These are phyloP conservation scores for Pardalotus punctatus DNA, from an alignment of 2,113 vertebrate species.

Conservation along the genomic window DNA sequence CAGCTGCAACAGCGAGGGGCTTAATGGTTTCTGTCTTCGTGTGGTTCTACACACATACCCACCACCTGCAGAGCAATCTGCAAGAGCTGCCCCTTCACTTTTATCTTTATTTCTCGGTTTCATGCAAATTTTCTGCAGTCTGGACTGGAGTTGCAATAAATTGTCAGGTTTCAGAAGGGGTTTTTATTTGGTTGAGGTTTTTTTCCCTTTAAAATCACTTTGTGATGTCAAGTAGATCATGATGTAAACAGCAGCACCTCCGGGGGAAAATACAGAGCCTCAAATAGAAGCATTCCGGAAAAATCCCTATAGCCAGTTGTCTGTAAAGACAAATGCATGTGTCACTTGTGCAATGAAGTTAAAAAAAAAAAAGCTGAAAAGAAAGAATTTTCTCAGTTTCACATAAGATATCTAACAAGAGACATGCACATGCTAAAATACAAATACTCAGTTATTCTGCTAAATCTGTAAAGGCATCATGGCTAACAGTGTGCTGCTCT, in stretches of 20 bases:
- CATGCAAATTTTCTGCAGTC: neutral
- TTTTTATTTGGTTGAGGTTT: neutral
- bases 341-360: neutral
- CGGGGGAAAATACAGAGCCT: neutral
- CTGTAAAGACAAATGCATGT: neutral
- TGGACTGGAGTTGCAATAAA: neutral
- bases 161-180: neutral
- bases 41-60: neutral
- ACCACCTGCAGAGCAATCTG: neutral
- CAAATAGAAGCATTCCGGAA: neutral
- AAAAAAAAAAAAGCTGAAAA: neutral
- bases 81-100: neutral
- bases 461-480: neutral
- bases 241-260: neutral
- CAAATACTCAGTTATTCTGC: neutral
- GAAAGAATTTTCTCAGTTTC: neutral
- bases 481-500: neutral
- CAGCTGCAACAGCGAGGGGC: neutral
- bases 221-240: neutral
- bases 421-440: neutral
- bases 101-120: neutral
- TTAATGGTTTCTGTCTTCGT: neutral
- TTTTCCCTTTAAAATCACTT: neutral
- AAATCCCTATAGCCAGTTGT: neutral
- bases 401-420: neutral